Evolutionary conservation across 2,113 vertebrate species (phyloP).

Genomic region (Hyla sarda): DNA sequence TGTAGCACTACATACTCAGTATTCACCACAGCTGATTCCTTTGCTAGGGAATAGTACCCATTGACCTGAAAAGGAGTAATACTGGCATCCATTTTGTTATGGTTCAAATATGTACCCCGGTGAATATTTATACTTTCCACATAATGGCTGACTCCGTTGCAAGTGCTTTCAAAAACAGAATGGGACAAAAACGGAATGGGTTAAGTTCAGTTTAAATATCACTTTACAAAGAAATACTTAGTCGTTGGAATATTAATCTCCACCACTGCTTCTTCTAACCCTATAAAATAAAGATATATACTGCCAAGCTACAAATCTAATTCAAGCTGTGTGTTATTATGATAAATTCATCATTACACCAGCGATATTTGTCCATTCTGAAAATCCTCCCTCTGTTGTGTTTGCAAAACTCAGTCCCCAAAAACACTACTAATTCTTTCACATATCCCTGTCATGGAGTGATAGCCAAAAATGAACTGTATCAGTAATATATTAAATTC

Average conservation of each 20-base stretch:
- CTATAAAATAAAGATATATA: slow-evolving; percentile 33
- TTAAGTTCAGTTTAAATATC: not conserved
- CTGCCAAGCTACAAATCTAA: not conserved
- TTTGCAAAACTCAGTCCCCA: slow-evolving; percentile 17
- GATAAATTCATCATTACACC: not conserved
- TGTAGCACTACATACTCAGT: too few relatives aligned
- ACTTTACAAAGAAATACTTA: not conserved
- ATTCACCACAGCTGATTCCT: too few relatives aligned
- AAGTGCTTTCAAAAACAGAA: not conserved
- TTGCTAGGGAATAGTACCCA: too few relatives aligned
- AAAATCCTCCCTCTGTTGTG: slow-evolving; percentile 8
- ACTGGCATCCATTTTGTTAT: too few relatives aligned
- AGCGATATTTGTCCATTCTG: not conserved
- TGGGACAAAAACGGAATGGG: not conserved
- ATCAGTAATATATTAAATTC: slow-evolving; percentile 70
- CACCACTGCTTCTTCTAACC: not conserved
- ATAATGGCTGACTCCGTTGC: not conserved
- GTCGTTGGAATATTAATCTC: not conserved
- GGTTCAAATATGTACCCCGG: too few relatives aligned
- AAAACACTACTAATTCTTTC: slow-evolving; percentile 61
- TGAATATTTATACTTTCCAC: not conserved
- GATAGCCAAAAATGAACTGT: slow-evolving; percentile 67
- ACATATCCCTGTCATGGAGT: slow-evolving; percentile 62
- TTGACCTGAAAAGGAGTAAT: too few relatives aligned
- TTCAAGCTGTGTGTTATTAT: not conserved